These are phyloP conservation scores for western clawed frog (Xenopus tropicalis) DNA, from an alignment of 2,113 vertebrate genomes.

Conservation along the genomic window DNA sequence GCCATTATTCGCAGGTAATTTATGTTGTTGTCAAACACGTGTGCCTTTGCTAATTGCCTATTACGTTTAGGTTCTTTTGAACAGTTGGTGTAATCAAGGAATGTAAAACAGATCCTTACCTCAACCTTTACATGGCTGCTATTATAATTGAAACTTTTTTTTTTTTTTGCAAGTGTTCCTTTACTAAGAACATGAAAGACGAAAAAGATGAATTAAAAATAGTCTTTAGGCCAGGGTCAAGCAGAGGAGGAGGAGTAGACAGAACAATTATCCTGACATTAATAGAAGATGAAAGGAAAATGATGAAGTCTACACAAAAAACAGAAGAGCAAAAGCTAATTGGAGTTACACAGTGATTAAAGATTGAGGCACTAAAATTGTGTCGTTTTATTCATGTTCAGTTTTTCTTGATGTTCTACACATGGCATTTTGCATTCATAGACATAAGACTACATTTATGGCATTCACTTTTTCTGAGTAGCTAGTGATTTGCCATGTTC, in stretches of 20 bases:
- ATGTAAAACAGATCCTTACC: slow-evolving; percentile 29
- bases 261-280: slow-evolving; percentile 42
- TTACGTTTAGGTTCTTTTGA: slow-evolving; percentile 38
- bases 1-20: slow-evolving; percentile 39
- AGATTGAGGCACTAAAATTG: slow-evolving; percentile 5
- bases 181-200: slow-evolving; percentile 36
- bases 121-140: slow-evolving; percentile 29
- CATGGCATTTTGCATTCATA: background rate
- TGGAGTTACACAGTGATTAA: slow-evolving; percentile 22
- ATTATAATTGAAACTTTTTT: slow-evolving; percentile 35
- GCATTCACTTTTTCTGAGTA: background rate
- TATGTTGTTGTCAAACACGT: slow-evolving; percentile 43
- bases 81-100: slow-evolving; percentile 41
- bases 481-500: too few relatives aligned
- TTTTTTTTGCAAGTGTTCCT: slow-evolving; percentile 18
- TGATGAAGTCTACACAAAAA: slow-evolving; percentile 32
- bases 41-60: slow-evolving; percentile 41
- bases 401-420: background rate
- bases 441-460: background rate
- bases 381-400: background rate
- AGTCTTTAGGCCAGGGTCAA: slow-evolving; percentile 29
- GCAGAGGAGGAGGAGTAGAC: slow-evolving; percentile 28
- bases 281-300: slow-evolving; percentile 36
- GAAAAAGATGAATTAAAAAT: slow-evolving; percentile 28
- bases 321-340: slow-evolving; percentile 25